These are phyloP conservation scores for Gonatopus flavifemur DNA, from an alignment of 1,140 invertebrate genomes.

Conservation along the genomic window DNA sequence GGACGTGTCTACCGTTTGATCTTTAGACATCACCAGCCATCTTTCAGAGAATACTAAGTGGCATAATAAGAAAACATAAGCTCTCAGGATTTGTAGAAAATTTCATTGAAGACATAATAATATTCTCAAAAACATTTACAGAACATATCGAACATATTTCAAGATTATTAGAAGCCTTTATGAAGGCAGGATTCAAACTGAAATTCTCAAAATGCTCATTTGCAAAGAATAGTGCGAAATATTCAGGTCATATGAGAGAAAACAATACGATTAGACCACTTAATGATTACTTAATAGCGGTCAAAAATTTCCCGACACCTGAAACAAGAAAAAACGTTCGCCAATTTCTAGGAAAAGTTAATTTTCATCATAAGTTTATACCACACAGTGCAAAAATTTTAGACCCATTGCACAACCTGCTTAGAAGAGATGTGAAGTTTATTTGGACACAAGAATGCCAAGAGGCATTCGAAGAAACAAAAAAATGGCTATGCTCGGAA, in stretches of 20 bases:
- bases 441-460: too few relatives aligned
- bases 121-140: conserved; percentile 35
- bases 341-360: not conserved
- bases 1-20: conserved; percentile 36
- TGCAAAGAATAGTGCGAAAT: not conserved
- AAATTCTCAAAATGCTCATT: not conserved
- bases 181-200: not conserved
- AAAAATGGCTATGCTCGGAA: too few relatives aligned
- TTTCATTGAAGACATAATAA: conserved; percentile 35
- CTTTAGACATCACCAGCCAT: conserved; percentile 40
- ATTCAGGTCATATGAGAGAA: not conserved
- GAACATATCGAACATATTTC: conserved; percentile 24
- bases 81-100: conserved; percentile 20
- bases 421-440: not conserved
- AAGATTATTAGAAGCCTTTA: not conserved
- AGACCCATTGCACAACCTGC: not conserved
- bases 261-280: not conserved
- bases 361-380: not conserved
- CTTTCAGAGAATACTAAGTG: conserved; percentile 38
- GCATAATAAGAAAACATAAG: conserved; percentile 33
- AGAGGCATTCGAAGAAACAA: too few relatives aligned
- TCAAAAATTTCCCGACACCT: not conserved
- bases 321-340: not conserved
- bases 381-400: not conserved
- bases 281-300: not conserved